A percentile compares a stretch with the other conserved stretches of the same genome.
phyloP scores from a whole-genome alignment of 2,113 vertebrate species.

The Chaenogobius annularis region DNA sequence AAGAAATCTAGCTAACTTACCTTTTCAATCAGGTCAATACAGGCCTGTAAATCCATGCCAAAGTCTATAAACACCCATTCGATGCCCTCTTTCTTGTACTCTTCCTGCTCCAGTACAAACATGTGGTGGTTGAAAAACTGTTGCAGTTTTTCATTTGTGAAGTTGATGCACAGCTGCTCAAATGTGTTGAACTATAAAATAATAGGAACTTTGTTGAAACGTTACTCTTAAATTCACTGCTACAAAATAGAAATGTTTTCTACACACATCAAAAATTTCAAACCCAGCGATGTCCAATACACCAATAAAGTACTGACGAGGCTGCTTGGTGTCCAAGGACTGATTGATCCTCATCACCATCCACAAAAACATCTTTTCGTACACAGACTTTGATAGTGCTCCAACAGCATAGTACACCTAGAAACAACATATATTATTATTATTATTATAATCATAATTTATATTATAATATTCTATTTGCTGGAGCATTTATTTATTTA shows the following conservation, averaged over 20 bases:
- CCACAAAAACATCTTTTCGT: conserved; percentile 78
- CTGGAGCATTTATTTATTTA: not conserved
- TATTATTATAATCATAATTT: too few species aligned
- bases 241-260: conserved; percentile 33
- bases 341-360: conserved; percentile 77
- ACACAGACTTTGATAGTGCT: conserved; percentile 75
- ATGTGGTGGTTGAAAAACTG: conserved; percentile 66
- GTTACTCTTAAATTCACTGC: not conserved
- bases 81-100: conserved; percentile 83
- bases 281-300: conserved; percentile 76
- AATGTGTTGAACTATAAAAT: conserved; percentile 64
- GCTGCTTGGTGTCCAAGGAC: conserved; percentile 71
- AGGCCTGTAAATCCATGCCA: conserved; percentile 78
- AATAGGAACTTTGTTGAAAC: not conserved
- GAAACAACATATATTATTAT: not conserved
- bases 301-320: conserved; percentile 74
- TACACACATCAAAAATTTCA: conserved; percentile 77
- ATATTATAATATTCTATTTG: not conserved
- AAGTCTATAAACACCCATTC: conserved; percentile 82
- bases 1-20: conserved; percentile 32
- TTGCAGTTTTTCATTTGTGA: conserved; percentile 73
- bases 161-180: conserved; percentile 71
- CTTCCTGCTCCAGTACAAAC: conserved; percentile 79
- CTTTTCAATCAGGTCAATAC: conserved; percentile 80
- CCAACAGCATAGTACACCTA: conserved; percentile 67